Evolutionary conservation across 2,113 vertebrate genomes (phyloP).

Genomic region (Pituophis catenifer): DNA sequence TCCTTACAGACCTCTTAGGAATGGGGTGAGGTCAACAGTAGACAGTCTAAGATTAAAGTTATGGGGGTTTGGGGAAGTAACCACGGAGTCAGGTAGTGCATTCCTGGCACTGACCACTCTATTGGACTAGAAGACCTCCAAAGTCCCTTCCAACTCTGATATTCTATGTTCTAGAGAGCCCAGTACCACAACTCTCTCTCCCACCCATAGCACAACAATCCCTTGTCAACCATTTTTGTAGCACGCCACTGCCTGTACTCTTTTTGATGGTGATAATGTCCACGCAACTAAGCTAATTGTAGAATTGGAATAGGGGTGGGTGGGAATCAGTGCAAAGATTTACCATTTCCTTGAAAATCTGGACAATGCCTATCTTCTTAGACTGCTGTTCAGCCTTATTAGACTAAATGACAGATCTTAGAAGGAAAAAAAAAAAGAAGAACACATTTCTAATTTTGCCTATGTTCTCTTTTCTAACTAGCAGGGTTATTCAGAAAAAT

Average conservation of each 20-base stretch:
- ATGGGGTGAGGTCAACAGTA: too few species aligned
- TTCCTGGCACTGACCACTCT: too few species aligned
- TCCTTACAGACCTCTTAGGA: too few species aligned
- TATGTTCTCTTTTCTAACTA: background rate
- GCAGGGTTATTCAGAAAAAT: background rate
- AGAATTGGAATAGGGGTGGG: too few species aligned
- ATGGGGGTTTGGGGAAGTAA: too few species aligned
- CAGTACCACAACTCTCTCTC: background rate
- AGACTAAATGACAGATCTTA: background rate
- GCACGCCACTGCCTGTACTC: background rate
- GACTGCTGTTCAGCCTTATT: background rate
- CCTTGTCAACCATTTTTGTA: background rate
- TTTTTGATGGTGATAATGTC: background rate
- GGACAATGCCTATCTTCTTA: background rate
- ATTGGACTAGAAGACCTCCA: too few species aligned
- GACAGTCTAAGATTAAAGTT: too few species aligned
- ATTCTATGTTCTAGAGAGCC: background rate
- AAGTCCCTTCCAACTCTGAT: too few species aligned
- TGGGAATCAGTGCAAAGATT: background rate
- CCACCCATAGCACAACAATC: background rate
- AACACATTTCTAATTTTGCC: background rate
- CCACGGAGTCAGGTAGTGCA: too few species aligned
- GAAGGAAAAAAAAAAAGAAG: background rate
- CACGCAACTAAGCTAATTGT: background rate
- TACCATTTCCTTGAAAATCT: background rate